phyloP scores from a whole-genome alignment of 1,140 invertebrate species.

The Mya arenaria region DNA sequence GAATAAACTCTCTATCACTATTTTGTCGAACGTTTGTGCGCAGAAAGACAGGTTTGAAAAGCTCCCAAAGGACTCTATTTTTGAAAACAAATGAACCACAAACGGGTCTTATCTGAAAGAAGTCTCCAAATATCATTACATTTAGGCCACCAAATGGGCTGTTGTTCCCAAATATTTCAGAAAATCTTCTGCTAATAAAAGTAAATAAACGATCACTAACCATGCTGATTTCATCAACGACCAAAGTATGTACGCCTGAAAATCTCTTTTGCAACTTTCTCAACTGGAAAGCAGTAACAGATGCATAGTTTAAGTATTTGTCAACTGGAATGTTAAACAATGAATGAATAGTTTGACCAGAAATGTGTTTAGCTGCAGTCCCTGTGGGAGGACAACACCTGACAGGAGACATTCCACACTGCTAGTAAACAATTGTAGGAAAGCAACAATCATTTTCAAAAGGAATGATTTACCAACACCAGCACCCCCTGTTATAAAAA shows the following conservation, averaged over 20 bases:
- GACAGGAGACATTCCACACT: no score
- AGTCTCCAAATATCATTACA: constrained; percentile 31
- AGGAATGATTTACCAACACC: no score
- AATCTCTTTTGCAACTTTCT: neutral
- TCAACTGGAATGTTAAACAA: no score
- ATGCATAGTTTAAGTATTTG: constrained; percentile 6
- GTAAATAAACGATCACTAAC: constrained; percentile 22
- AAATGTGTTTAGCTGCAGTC: no score
- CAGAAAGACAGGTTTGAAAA: constrained; percentile 8
- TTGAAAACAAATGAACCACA: neutral
- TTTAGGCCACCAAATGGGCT: neutral
- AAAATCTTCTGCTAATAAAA: constrained; percentile 2
- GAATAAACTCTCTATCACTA: neutral
- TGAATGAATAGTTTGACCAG: no score
- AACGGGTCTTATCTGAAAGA: constrained; percentile 17
- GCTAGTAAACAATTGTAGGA: no score
- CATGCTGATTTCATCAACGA: constrained; percentile 23
- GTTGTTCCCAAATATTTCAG: constrained; percentile 13
- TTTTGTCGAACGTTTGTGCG: constrained; percentile 4
- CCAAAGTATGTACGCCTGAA: constrained; percentile 4
- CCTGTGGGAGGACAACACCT: no score
- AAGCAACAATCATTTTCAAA: no score
- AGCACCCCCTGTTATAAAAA: no score
- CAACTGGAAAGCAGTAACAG: constrained; percentile 26
- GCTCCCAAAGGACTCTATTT: constrained; percentile 22